Evolutionary conservation across 2,113 vertebrate genomes (phyloP).

Genomic region (Camarhynchus parvulus): DNA sequence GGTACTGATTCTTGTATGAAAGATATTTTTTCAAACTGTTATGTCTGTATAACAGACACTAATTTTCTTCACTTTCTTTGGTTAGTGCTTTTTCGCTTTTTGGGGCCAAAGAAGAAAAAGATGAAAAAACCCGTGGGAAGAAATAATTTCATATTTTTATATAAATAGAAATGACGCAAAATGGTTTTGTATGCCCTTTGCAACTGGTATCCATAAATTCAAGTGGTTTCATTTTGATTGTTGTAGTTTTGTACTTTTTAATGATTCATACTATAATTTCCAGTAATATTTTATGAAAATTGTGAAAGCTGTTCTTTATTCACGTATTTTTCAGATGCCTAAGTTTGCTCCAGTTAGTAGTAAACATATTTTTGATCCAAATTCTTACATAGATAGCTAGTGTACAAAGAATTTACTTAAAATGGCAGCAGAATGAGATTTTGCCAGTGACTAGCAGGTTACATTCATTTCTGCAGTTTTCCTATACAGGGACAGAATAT

Average conservation of each 20-base stretch:
- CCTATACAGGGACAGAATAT: background rate
- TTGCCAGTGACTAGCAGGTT: background rate
- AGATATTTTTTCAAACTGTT: background rate
- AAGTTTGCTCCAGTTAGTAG: background rate
- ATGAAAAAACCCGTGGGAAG: background rate
- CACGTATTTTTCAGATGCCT: background rate
- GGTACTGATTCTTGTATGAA: background rate
- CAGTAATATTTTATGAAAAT: background rate
- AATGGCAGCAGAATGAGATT: background rate
- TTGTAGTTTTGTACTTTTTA: background rate
- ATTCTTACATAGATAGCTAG: background rate
- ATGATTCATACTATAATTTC: background rate
- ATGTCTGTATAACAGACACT: background rate
- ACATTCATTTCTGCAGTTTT: background rate
- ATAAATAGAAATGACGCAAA: background rate
- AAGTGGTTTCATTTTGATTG: background rate
- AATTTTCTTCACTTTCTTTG: background rate
- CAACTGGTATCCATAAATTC: background rate
- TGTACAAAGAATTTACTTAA: background rate
- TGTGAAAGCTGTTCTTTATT: background rate
- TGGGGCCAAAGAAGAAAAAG: background rate
- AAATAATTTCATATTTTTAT: background rate
- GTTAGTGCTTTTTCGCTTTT: background rate
- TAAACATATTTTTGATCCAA: background rate
- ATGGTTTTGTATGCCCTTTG: background rate